phyloP scores from a whole-genome alignment of 2,888 invertebrate genomes.

The Erebia epiphron region DNA sequence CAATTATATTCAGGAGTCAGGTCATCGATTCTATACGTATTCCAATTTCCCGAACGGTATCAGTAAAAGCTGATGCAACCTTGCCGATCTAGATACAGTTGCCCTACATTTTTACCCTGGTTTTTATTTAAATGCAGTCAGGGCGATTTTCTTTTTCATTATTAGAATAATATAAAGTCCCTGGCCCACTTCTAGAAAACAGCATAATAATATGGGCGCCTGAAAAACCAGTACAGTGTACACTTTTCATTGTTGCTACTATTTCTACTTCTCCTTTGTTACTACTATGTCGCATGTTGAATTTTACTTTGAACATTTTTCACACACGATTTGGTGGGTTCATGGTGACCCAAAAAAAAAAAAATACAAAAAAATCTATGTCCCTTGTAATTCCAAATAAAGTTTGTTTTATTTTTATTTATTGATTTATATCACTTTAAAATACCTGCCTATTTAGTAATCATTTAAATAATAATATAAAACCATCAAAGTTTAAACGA shows the following conservation, averaged over 20 bases:
- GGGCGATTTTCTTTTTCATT: neutral
- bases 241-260: neutral
- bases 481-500: neutral
- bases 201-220: neutral
- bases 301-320: neutral
- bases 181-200: neutral
- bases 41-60: neutral
- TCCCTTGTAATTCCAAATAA: too few species aligned
- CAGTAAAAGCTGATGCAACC: neutral
- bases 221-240: neutral
- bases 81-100: neutral
- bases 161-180: constrained; percentile 3
- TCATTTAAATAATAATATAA: neutral
- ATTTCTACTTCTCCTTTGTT: neutral
- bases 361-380: too few species aligned
- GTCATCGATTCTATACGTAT: neutral
- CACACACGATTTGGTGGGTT: neutral
- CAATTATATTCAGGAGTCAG: neutral
- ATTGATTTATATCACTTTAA: neutral
- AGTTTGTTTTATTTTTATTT: too few species aligned
- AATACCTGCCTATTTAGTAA: neutral
- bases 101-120: neutral
- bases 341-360: too few species aligned
- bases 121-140: constrained; percentile 1
- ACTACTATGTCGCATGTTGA: neutral